Evolutionary conservation across 1,140 invertebrate species (phyloP), one percentile per base, ranked within the genome.

Genomic region (Pentalonia nigronervosa): DNA sequence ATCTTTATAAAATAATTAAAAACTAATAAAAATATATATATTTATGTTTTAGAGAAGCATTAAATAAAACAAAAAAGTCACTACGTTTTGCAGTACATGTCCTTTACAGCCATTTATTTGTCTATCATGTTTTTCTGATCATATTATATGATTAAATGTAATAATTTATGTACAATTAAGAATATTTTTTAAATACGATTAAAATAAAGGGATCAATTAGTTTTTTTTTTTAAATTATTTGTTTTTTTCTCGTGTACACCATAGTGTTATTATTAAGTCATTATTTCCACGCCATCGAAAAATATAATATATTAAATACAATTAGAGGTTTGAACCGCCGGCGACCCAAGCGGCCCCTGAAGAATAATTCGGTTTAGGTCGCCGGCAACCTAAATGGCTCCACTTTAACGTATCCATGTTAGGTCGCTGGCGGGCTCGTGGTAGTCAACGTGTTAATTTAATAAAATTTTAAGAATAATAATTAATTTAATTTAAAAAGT

Each of bases 291-390:
- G 89, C 89, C 56, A 90, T 36, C 14, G 41, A 36, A 45, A 90
- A 60, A 41, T 60, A 60, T 4, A 41, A 8, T 25, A n/a, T 20
- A 67, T 90, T 90, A 3, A 90, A 87, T 30, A 86, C 8, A n/a
- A 50, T 87, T 14, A 21, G 11, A 50, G 7, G 25, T 48, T 87
- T 84, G 0, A 11, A 45, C 83, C 7, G 4, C 30, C 86, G 47
- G 86, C 47, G 30, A 17, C 89, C 53, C 60, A 90, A 23, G 53
- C 60, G 50, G 36, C 89, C 3, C 7, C 11, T 11, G 47, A 90
- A 56, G 53, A 90, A 90, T 60, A 60, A 90, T 60, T 41, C 53
- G 56, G 23, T 90, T 90, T 90, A 60, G 89, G 53, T 90, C 53
- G 21, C 53, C 20, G 8, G 56, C 89, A 90, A 90, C 89, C 53